phyloP scores from a whole-genome alignment of 2,888 invertebrate genomes.

The Drosophila koepferae region DNA sequence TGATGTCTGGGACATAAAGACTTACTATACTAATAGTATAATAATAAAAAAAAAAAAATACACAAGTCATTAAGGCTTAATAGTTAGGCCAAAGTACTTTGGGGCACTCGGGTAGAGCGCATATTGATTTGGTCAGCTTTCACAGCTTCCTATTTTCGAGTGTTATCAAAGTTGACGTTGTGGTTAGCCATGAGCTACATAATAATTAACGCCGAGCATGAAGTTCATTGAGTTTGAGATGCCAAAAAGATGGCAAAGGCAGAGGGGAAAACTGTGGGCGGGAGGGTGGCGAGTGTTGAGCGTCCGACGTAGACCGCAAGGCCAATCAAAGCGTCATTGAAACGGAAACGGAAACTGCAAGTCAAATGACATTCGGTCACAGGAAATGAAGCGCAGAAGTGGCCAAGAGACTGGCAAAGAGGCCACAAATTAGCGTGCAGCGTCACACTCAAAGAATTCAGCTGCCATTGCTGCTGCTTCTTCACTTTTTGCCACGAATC shows the following conservation, averaged over 20 bases:
- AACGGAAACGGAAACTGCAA: conserved; percentile 80
- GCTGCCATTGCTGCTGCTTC: background rate
- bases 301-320: conserved; percentile 58
- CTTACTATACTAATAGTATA: background rate
- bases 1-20: conserved; percentile 2
- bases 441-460: conserved; percentile 29
- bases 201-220: conserved; percentile 68
- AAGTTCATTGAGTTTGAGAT: conserved; percentile 33
- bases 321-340: conserved; percentile 79
- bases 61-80: conserved; percentile 12
- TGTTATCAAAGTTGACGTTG: conserved; percentile 16
- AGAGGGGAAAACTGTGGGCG: background rate
- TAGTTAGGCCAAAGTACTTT: conserved; percentile 1
- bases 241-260: background rate
- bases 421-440: conserved; percentile 69
- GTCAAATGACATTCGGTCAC: conserved; percentile 73
- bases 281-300: background rate
- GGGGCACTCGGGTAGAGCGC: background rate
- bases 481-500: conserved; percentile 22
- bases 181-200: conserved; percentile 28
- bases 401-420: conserved; percentile 27
- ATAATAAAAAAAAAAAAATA: background rate
- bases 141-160: conserved; percentile 8
- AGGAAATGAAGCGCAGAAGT: conserved; percentile 76
- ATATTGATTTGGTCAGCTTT: conserved; percentile 9